phyloP scores from a whole-genome alignment of 2,797 vertebrate species.

The Chiloscyllium punctatum region DNA sequence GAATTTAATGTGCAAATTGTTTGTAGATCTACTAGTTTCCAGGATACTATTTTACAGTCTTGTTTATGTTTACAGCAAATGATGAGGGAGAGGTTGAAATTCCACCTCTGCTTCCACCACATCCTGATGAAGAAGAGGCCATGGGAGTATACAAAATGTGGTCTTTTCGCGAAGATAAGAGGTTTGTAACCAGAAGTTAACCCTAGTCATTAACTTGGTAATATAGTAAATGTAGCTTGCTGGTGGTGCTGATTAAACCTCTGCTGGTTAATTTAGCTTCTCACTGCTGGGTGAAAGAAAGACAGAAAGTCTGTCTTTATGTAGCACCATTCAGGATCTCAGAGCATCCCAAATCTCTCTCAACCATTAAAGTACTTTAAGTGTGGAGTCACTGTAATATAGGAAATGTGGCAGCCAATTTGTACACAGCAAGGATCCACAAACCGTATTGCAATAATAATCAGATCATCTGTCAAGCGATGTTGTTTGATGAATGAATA shows the following conservation, averaged over 20 bases:
- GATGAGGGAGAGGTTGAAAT: slow-evolving; percentile 59
- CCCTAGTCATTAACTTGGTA: neutral
- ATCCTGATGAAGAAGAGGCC: slow-evolving; percentile 53
- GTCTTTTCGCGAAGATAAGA: slow-evolving; percentile 15
- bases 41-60: neutral
- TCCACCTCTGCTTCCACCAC: slow-evolving; percentile 59
- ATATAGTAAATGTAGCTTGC: neutral
- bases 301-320: neutral
- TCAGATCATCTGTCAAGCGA: neutral
- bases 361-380: neutral
- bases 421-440: neutral
- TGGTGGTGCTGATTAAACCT: neutral
- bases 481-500: neutral
- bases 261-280: neutral
- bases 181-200: neutral
- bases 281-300: neutral
- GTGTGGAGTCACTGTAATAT: neutral
- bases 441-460: neutral
- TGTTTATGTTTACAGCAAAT: slow-evolving; percentile 35
- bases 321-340: neutral
- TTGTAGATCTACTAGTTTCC: neutral
- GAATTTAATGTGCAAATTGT: neutral
- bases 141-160: neutral
- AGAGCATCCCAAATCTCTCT: neutral
- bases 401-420: neutral